Percentiles rank a stretch among this genome's conserved stretches.
phyloP scores from a whole-genome alignment of 2,113 vertebrate species.

The Bubo blakistoni region DNA sequence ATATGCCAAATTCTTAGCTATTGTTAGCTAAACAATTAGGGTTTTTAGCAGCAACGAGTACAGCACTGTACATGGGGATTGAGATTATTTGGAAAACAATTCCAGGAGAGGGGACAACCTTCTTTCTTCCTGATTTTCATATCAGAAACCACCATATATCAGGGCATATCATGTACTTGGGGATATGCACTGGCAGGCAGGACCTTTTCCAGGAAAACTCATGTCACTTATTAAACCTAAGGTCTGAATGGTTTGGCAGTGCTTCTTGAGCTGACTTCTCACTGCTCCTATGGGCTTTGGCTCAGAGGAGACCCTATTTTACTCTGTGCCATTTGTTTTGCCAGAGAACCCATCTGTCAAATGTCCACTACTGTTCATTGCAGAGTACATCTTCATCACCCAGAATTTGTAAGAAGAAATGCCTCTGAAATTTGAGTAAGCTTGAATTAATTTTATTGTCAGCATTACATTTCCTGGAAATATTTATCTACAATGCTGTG shows the following conservation, averaged over 20 bases:
- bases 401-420: not conserved
- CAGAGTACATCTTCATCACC: not conserved
- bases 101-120: not conserved
- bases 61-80: not conserved
- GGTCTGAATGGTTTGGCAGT: not conserved
- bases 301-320: not conserved
- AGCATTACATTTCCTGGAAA: not conserved
- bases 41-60: not conserved
- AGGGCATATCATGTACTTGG: not conserved
- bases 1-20: not conserved
- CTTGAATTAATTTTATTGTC: not conserved
- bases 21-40: not conserved
- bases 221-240: not conserved
- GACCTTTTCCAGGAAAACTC: not conserved
- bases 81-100: not conserved
- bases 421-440: not conserved
- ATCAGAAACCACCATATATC: not conserved
- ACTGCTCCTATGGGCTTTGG: not conserved
- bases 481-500: not conserved
- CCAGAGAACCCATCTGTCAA: not conserved
- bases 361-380: not conserved
- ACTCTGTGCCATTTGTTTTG: not conserved
- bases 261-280: not conserved
- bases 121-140: not conserved
- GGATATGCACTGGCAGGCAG: not conserved